Percentiles rank a stretch among this genome's conserved stretches.
Conservation (phyloP, 2,797 vertebrate genomes). For the Lagocephalus sceleratus region DNA sequence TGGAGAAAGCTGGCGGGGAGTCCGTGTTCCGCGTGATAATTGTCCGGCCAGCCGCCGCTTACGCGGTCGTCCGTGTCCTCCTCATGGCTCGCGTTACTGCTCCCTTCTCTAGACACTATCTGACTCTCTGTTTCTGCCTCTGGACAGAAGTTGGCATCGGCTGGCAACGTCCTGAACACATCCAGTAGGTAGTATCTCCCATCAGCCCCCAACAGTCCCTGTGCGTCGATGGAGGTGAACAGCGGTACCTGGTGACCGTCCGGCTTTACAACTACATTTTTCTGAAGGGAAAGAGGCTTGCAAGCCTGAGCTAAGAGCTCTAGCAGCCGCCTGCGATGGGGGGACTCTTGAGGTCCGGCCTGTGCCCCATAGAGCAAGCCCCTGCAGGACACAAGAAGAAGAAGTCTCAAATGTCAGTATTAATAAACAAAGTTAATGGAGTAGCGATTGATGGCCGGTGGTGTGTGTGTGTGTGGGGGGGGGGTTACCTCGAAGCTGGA, state of each 20-base stretch:
- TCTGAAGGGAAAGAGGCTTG: conserved; percentile 72
- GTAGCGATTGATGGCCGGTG: no score
- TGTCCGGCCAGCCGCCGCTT: conserved; percentile 58
- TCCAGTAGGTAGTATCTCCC: conserved; percentile 80
- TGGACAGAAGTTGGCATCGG: conserved; percentile 78
- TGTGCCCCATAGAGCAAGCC: conserved; percentile 75
- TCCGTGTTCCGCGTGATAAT: conserved; percentile 49
- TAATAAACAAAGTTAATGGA: not conserved
- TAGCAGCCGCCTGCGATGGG: conserved; percentile 67
- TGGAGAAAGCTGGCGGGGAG: conserved; percentile 72
- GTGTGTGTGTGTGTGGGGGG: no score
- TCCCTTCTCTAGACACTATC: conserved; percentile 26
- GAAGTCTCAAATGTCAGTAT: not conserved
- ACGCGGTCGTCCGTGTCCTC: conserved; percentile 19
- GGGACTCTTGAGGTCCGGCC: conserved; percentile 70
- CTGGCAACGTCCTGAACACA: conserved; percentile 78
- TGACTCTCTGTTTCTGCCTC: conserved; percentile 37
- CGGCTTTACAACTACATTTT: conserved; percentile 61
- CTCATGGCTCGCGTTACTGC: conserved; percentile 19
- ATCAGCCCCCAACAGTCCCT: conserved; percentile 81
- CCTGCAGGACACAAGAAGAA: conserved; percentile 32
- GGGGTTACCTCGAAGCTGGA: conserved; percentile 51
- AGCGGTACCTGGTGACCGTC: conserved; percentile 65
- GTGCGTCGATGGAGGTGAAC: conserved; percentile 79
- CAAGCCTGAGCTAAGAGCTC: conserved; percentile 70